Evolutionary conservation across 2,888 invertebrate species (phyloP), one percentile per base, ranked within the genome.

Genomic region (Brachyptera putata): DNA sequence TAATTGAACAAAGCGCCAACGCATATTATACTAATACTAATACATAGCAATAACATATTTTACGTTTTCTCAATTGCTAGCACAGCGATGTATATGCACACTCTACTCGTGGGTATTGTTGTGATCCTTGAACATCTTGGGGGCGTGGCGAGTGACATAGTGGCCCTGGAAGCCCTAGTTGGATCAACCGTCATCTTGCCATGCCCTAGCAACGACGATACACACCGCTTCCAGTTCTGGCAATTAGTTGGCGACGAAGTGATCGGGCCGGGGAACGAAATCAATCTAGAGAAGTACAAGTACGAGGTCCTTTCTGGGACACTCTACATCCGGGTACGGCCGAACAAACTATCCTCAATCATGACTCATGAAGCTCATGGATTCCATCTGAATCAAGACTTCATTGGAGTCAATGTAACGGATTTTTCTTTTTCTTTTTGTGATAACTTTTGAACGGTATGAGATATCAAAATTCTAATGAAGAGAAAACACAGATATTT

Each of bases 211-310:
- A 85, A 81, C 73, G 84, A 85, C 70, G 79, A 79, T 65, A 70
- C 79, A 65, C 84, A 86, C 70, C 80, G 82, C 68, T 86, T 86
- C 68, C 79, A 83, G 77, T 84, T 83, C 70, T 86, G 86, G 86
- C 77, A 84, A 67, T 74, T 84, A 67, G 71, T 70, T 2, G 71
- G 74, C 57, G 77, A 79, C 63, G 72, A 78, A 67, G 75, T 85
- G 34, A 80, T 86, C 64, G 84, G 85, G 1, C 85, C 86, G 21
- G 82, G 81, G 36, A 84, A 83, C 75, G 68, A 74, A 39, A 78
- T 79, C 69, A 80, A 85, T 72, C 77, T 76, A 64, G 74, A 76
- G 49, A 86, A 86, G 72, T 86, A 83, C 70, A 83, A 83, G 69
- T 86, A 84, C 74, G 84, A 85, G 74, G 84, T 86, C 11, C 74